These are phyloP conservation scores for Eonycteris spelaea DNA, from an alignment of 2,113 vertebrate species.

Conservation along the genomic window DNA sequence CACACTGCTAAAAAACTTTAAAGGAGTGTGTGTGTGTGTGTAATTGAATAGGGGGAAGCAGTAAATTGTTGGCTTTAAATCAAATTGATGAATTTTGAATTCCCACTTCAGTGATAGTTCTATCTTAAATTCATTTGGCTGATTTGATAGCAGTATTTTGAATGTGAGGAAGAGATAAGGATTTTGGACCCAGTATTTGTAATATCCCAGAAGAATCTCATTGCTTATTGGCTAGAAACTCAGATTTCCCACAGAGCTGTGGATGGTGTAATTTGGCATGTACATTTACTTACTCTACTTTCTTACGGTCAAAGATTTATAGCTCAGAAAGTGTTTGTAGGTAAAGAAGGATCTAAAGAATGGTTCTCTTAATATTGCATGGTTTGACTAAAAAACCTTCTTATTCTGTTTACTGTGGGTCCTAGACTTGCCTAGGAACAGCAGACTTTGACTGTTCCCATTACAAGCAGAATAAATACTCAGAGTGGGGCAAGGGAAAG, in stretches of 20 bases:
- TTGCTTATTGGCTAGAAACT: slow-evolving; percentile 29
- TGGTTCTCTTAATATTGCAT: not conserved
- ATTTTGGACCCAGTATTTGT: not conserved
- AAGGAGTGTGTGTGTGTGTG: not conserved
- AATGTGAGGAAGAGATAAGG: not conserved
- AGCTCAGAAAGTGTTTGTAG: not conserved
- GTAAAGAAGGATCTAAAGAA: not conserved
- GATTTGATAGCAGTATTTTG: slow-evolving; percentile 3
- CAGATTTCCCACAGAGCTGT: not conserved
- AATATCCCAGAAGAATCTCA: slow-evolving; percentile 28
- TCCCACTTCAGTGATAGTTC: not conserved
- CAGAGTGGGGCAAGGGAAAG: slow-evolving; percentile 52
- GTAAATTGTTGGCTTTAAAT: slow-evolving; percentile 13
- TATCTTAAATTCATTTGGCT: slow-evolving; percentile 10
- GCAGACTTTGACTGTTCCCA: slow-evolving; percentile 63
- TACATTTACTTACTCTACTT: not conserved
- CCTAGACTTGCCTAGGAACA: slow-evolving; percentile 73
- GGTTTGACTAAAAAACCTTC: slow-evolving; percentile 50
- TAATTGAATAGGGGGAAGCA: not conserved
- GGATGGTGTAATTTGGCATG: not conserved
- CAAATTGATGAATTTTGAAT: not conserved
- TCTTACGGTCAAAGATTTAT: not conserved
- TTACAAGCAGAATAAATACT: slow-evolving; percentile 69
- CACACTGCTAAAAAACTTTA: not conserved
- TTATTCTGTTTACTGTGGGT: slow-evolving; percentile 38